A percentile compares a stretch with the other conserved stretches of the same genome.
These are phyloP conservation scores for Mesodorylaimus sp. DNA, from an alignment of 2,888 invertebrate genomes.

Conservation along the genomic window DNA sequence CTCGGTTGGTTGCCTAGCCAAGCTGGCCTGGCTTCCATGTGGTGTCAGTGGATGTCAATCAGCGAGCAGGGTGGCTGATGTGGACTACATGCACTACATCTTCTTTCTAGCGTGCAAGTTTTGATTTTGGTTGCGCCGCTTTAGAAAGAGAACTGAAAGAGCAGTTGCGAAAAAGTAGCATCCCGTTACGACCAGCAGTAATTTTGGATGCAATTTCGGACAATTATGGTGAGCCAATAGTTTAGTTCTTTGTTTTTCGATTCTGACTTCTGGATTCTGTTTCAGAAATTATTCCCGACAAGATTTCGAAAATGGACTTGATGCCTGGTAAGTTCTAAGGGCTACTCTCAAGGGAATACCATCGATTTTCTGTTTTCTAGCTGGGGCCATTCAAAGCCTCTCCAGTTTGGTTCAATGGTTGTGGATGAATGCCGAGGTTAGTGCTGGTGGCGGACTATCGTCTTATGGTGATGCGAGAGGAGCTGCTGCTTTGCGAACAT, in stretches of 20 bases:
- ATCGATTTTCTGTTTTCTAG: too few relatives aligned
- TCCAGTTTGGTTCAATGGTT: not conserved
- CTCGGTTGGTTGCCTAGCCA: too few relatives aligned
- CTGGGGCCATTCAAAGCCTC: too few relatives aligned
- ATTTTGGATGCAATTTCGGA: constrained; percentile 65
- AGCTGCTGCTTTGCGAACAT: not conserved
- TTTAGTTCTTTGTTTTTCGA: not conserved
- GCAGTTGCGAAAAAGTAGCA: constrained; percentile 61
- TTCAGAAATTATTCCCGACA: not conserved
- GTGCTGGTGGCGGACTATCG: not conserved
- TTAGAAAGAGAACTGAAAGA: constrained; percentile 72
- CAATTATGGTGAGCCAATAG: constrained; percentile 48
- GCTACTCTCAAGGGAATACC: not conserved
- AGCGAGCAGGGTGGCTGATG: too few relatives aligned
- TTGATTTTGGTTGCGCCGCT: constrained; percentile 59
- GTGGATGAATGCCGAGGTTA: not conserved
- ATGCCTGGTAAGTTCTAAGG: constrained; percentile 1
- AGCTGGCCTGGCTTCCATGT: too few relatives aligned
- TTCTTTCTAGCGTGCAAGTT: constrained; percentile 46
- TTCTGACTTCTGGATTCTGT: not conserved
- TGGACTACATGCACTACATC: not conserved
- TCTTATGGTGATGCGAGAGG: not conserved
- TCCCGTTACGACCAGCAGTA: constrained; percentile 64
- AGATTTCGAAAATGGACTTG: not conserved
- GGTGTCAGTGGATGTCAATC: too few relatives aligned